Base-by-base conservation (phyloP, 2,797 vertebrate species). In the Lophura swinhoii region DNA sequence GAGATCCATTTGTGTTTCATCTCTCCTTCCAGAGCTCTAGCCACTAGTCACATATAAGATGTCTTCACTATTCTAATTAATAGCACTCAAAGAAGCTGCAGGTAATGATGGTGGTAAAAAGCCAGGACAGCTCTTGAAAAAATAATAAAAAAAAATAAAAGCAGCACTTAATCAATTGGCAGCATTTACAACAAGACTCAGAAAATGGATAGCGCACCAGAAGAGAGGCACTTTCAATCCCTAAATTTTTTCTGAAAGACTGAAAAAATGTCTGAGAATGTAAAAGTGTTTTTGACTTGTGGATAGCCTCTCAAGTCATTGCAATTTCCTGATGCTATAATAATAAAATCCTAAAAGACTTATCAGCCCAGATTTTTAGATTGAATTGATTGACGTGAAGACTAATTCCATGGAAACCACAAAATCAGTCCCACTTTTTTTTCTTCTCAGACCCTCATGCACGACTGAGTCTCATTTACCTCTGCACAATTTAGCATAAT, bases 401-500 rank as follows among this genome's bases (percentile, higher is more conserved):
- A 76, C 31, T 76, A 91, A 82, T 84, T 90, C 91, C 53, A 81
- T 71, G 26, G 82, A 95, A 94, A 88, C 60, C 60, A 82, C 71
- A 74, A 70, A 88, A 79, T 71, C 64, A 80, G 62, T 26, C 85
- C 58, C 15, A 14, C 28, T 18, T 31, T 88, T 92, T 92, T 58
- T 74, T 71, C 58, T 78, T 73, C 44, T 81, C 60, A 94, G 93
- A 86, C 91, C 85, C 85, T 95, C 83, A 69, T 81, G 87, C 90
- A 78, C 41, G 70, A 79, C 68, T 91, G 76, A 91, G 31, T 84
- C 83, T 94, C 76, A 90, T 94, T 95, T 93, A 90, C 85, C 67
- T 93, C 76, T 60, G 73, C 43, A 90, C 70, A 86, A 69, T 88
- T 95, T 84, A 70, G 39, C 46, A 79, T 92, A 93, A 94, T 92